Percentiles rank a stretch among this genome's conserved stretches.
These are phyloP conservation scores for Holocentrus rufus DNA, from an alignment of 2,797 vertebrate genomes.

Conservation along the genomic window DNA sequence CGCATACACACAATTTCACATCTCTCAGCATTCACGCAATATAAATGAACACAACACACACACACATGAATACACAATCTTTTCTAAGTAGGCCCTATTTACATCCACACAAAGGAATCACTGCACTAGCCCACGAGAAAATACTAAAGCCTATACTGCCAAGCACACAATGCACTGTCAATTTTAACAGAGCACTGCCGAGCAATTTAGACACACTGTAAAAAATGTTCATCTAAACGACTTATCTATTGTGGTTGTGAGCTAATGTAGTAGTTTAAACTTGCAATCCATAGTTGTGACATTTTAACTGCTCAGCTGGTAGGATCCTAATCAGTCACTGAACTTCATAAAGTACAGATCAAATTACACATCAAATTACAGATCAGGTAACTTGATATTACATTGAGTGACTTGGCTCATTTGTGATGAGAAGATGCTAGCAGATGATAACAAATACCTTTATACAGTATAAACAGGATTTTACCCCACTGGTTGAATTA, in stretches of 20 bases:
- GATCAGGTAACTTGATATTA: conserved; percentile 37
- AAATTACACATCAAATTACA: too few relatives aligned
- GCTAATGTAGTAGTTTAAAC: conserved; percentile 56
- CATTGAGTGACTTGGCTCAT: conserved; percentile 35
- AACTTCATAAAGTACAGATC: conserved; percentile 44
- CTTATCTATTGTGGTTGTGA: conserved; percentile 44
- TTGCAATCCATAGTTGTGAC: conserved; percentile 52
- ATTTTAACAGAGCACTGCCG: conserved; percentile 77
- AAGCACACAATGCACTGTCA: conserved; percentile 78
- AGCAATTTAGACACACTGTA: conserved; percentile 68
- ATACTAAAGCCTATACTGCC: conserved; percentile 78
- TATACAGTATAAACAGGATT: conserved; percentile 45
- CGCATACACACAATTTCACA: too few relatives aligned
- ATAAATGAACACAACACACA: too few relatives aligned
- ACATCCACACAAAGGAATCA: conserved; percentile 44
- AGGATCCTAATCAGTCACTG: conserved; percentile 36
- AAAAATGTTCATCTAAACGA: conserved; percentile 50
- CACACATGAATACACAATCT: too few relatives aligned
- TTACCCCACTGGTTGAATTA: conserved; percentile 38
- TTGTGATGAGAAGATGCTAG: conserved; percentile 31
- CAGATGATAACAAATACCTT: conserved; percentile 25
- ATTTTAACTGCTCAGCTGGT: conserved; percentile 49
- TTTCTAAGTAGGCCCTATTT: conserved; percentile 48
- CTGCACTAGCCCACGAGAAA: conserved; percentile 66
- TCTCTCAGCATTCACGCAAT: too few relatives aligned